phyloP scores from a whole-genome alignment of 2,797 vertebrate species.

The Dromococcyx pavoninus region DNA sequence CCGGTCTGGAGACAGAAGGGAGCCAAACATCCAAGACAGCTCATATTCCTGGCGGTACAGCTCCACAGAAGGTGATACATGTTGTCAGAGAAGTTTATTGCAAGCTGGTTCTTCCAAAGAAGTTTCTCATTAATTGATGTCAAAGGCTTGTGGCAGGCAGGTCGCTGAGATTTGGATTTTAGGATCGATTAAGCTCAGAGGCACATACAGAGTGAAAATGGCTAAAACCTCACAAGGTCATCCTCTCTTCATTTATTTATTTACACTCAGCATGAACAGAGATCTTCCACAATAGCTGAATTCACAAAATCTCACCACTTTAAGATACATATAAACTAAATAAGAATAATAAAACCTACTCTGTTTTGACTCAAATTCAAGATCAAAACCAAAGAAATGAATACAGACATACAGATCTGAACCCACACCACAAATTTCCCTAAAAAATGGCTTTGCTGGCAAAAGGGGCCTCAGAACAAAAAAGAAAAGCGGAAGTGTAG shows the following conservation, averaged over 20 bases:
- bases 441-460: neutral
- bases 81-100: neutral
- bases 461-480: neutral
- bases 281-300: neutral
- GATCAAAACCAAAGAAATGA: neutral
- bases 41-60: neutral
- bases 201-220: neutral
- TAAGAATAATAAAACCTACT: neutral
- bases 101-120: neutral
- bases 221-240: neutral
- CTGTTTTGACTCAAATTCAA: neutral
- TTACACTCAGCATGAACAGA: neutral
- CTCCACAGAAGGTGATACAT: neutral
- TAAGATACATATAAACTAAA: neutral
- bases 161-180: neutral
- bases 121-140: neutral
- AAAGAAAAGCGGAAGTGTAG: neutral
- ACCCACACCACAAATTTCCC: neutral
- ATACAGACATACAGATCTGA: neutral
- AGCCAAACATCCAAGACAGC: neutral
- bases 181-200: neutral
- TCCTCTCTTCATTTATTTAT: neutral
- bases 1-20: neutral
- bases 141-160: neutral
- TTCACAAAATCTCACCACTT: neutral